These are phyloP conservation scores for Sterrhoptilus dennistouni DNA, from an alignment of 2,113 vertebrate genomes.

Conservation along the genomic window DNA sequence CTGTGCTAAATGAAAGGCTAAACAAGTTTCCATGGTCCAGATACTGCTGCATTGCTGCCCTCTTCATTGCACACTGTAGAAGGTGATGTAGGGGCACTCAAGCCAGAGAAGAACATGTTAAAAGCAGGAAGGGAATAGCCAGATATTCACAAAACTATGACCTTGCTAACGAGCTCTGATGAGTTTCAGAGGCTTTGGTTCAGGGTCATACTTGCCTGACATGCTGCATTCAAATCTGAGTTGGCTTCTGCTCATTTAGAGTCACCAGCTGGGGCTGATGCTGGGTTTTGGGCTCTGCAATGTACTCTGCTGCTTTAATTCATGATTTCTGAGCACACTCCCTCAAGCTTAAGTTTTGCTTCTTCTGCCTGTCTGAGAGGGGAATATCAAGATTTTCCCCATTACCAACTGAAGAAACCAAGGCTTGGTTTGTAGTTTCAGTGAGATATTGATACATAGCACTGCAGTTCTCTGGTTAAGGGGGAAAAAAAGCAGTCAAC, in stretches of 20 bases:
- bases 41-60: background rate
- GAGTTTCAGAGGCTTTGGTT: background rate
- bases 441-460: background rate
- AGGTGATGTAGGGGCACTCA: background rate
- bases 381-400: background rate
- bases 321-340: background rate
- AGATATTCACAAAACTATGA: background rate
- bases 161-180: background rate
- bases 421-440: background rate
- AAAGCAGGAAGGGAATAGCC: background rate
- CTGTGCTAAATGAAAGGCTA: background rate
- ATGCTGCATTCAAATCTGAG: background rate
- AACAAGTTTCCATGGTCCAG: background rate
- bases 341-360: background rate
- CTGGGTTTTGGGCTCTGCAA: background rate
- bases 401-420: background rate
- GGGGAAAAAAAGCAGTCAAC: fast-evolving
- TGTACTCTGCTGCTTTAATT: background rate
- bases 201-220: background rate
- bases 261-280: background rate
- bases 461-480: background rate
- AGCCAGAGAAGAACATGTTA: background rate
- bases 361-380: background rate
- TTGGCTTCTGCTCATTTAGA: background rate
- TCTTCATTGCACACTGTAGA: background rate